Percentiles rank a stretch among this genome's conserved stretches.
These are phyloP conservation scores for Cardiocondyla obscurior DNA, from an alignment of 1,140 invertebrate genomes.

Conservation along the genomic window DNA sequence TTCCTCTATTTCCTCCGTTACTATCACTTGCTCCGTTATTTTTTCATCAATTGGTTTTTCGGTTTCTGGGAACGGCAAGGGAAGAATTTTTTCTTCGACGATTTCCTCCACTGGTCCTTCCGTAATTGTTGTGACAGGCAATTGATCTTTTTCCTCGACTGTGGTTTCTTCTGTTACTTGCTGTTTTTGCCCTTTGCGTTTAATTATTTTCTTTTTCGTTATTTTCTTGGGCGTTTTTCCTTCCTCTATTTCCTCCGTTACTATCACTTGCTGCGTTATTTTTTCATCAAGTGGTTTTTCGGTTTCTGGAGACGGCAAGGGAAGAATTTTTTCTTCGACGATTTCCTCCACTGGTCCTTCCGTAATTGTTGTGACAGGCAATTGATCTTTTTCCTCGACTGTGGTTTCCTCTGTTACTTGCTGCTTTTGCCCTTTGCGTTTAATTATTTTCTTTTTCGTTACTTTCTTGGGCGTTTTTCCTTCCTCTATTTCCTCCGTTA, in stretches of 20 bases:
- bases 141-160: constrained; percentile 73
- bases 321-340: constrained; percentile 29
- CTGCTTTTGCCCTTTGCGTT: constrained; percentile 56
- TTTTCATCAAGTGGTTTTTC: constrained; percentile 51
- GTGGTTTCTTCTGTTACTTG: constrained; percentile 76
- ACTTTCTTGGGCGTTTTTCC: constrained; percentile 69
- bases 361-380: constrained; percentile 25
- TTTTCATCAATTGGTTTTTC: constrained; percentile 73
- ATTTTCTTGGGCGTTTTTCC: constrained; percentile 66
- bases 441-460: constrained; percentile 57
- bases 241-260: constrained; percentile 52
- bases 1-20: constrained; percentile 52
- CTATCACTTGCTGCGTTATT: constrained; percentile 71
- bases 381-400: constrained; percentile 42
- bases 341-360: constrained; percentile 69
- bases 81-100: constrained; percentile 11
- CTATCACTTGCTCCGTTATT: constrained; percentile 79
- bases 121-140: constrained; percentile 65
- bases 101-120: constrained; percentile 75
- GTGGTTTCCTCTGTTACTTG: constrained; percentile 58
- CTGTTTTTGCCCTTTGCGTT: constrained; percentile 73
- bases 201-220: constrained; percentile 79
- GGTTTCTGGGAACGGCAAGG: constrained; percentile 12
- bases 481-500: constrained; percentile 52
- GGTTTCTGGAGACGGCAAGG: not conserved